Percentiles rank a stretch among this genome's conserved stretches.
Evolutionary conservation across 2,113 vertebrate species (phyloP).

Genomic region (Alaudala cheleensis): DNA sequence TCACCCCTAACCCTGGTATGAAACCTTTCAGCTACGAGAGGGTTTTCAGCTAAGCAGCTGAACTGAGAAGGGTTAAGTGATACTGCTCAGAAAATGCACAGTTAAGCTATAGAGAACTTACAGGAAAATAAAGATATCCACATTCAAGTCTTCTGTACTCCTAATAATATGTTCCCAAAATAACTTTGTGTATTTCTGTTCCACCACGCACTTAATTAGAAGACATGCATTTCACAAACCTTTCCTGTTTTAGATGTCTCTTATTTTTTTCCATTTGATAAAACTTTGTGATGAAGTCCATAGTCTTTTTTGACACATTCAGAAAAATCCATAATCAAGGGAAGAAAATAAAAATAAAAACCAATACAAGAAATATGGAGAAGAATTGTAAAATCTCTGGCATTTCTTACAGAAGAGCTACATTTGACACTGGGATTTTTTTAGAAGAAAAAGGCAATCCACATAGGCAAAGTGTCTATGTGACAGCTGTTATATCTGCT

Average conservation of each 20-base stretch:
- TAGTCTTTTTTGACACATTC: background rate
- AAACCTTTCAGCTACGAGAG: background rate
- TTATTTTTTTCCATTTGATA: background rate
- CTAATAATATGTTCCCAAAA: background rate
- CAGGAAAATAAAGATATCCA: background rate
- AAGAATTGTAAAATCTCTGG: background rate
- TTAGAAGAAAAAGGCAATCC: background rate
- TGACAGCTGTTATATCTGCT: background rate
- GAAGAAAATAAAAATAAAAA: background rate
- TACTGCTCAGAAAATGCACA: background rate
- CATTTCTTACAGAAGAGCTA: background rate
- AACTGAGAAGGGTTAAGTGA: background rate
- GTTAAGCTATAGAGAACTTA: background rate
- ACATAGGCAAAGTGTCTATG: background rate
- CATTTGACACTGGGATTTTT: background rate
- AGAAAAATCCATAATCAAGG: background rate
- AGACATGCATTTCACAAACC: background rate
- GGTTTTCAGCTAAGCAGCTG: background rate
- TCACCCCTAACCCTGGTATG: background rate
- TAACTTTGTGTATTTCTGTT: background rate
- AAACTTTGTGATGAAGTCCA: background rate
- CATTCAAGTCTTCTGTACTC: background rate
- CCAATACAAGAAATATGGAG: background rate
- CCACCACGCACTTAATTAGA: background rate
- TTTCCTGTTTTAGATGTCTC: background rate